Conservation (phyloP, 2,113 vertebrate species). For the Chloropsis hardwickii region DNA sequence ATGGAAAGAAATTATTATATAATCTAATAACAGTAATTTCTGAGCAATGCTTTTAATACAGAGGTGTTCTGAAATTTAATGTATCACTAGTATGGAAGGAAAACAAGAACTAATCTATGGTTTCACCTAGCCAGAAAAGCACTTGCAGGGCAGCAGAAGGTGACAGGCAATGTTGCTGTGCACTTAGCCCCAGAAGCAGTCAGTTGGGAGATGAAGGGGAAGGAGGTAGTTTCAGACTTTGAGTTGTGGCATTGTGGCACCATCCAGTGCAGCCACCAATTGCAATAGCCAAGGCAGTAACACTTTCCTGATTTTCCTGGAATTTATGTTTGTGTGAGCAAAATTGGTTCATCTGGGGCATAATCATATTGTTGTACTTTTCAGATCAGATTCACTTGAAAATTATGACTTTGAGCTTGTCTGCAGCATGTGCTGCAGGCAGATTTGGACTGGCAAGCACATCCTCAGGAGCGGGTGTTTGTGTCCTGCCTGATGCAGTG, state of each 20-base stretch:
- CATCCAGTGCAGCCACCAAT: too few species aligned
- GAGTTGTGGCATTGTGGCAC: accelerated
- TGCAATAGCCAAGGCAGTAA: not conserved
- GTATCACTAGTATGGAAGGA: not conserved
- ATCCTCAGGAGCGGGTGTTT: accelerated
- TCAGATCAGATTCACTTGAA: not conserved
- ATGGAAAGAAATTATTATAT: not conserved
- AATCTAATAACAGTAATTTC: not conserved
- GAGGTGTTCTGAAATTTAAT: not conserved
- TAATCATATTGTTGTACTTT: not conserved
- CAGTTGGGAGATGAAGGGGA: not conserved
- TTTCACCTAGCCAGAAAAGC: not conserved
- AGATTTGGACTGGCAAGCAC: not conserved
- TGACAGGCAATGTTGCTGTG: accelerated
- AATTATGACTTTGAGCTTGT: not conserved
- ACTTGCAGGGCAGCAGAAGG: not conserved
- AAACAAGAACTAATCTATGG: not conserved
- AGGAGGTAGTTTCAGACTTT: not conserved
- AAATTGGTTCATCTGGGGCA: not conserved
- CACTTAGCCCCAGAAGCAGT: not conserved
- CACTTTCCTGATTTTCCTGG: not conserved
- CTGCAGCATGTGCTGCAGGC: not conserved
- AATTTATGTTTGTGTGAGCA: not conserved
- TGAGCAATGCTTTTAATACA: not conserved
- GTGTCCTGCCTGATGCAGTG: not conserved